Evolutionary conservation across 2,113 vertebrate species (phyloP).

Genomic region (Candoia aspera): DNA sequence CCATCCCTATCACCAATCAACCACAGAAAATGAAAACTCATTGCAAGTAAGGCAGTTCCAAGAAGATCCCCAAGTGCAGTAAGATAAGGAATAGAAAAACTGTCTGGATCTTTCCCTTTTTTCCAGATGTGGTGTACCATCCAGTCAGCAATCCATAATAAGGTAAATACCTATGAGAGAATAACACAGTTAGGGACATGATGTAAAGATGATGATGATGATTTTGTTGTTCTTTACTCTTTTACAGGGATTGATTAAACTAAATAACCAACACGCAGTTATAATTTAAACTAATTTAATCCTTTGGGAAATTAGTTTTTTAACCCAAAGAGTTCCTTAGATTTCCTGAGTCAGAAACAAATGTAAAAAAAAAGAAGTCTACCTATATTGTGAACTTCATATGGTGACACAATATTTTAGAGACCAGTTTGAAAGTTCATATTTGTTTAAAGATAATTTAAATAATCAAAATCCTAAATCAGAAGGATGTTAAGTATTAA

Average conservation of each 20-base stretch:
- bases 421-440: constrained; percentile 11
- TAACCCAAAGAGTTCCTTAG: not conserved
- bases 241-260: constrained; percentile 24
- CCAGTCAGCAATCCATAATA: constrained; percentile 94
- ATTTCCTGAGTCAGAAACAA: not conserved
- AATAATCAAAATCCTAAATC: not conserved
- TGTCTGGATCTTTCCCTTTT: constrained; percentile 95
- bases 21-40: constrained; percentile 96
- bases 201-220: not conserved
- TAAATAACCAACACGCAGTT: constrained; percentile 19
- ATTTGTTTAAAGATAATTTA: constrained; percentile 22
- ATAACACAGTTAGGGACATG: not conserved
- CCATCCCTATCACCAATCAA: constrained; percentile 94
- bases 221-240: constrained; percentile 22
- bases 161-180: constrained; percentile 81
- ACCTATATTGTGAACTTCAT: not conserved
- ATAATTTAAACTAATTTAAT: not conserved
- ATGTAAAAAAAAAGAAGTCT: not conserved
- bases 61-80: constrained; percentile 93
- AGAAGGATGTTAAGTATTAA: not conserved
- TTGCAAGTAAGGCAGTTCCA: constrained; percentile 90
- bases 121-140: constrained; percentile 97
- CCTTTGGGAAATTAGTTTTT: not conserved
- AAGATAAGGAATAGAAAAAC: constrained; percentile 96
- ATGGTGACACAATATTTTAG: constrained; percentile 8